Base-by-base conservation (phyloP, 2,888 invertebrate species). In the Acrobeloides nanus region DNA sequence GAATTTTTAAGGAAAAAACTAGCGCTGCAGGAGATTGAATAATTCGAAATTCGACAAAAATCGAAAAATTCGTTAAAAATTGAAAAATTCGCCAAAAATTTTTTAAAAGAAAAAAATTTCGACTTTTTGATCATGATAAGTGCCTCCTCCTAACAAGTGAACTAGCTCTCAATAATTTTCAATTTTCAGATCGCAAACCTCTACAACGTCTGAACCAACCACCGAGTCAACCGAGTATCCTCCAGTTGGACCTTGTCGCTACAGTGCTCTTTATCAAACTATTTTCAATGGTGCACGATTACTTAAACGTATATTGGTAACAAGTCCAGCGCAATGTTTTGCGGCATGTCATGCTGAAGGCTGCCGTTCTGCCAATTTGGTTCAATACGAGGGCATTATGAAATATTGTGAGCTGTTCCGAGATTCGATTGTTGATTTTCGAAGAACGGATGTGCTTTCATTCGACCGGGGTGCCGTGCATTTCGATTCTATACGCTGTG, bases 381-480 rank as follows among this genome's bases (percentile, higher is more conserved):
- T 68, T 38, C 61, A 61, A 20, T 34, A 46, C 35, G 40, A 46
- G n/a, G 61, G 54, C 20, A 33, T 32, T 3, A 20, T 46, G 15
- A 61, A 64, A 55, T 57, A 38, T 38, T 71, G 44, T 39, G 60
- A 66, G 46, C 46, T 66, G 7, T 72, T 58, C 58, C 55, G 55
- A 4, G 71, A 71, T 54, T 68, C 72, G 3, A 52, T 70, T 17
- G 64, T 71, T 33, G 71, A 71, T 47, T 71, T 68, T 50, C 62
- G 72, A 4, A 32, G 55, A 15, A 61, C 68, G 15, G 66, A 71
- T 45, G 66, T 72, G 42, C 57, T 71, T 26, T 57, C 55, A 5
- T 70, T 61, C 39, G 68, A 68, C 24, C 53, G 61, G 10, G 53
- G 60, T 15, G 64, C 67, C 17, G 71, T 71, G 26, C 67, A 71